Evolutionary conservation across 2,888 invertebrate species (phyloP), one percentile per base, ranked within the genome.

Genomic region (Balanococcus diminutus): DNA sequence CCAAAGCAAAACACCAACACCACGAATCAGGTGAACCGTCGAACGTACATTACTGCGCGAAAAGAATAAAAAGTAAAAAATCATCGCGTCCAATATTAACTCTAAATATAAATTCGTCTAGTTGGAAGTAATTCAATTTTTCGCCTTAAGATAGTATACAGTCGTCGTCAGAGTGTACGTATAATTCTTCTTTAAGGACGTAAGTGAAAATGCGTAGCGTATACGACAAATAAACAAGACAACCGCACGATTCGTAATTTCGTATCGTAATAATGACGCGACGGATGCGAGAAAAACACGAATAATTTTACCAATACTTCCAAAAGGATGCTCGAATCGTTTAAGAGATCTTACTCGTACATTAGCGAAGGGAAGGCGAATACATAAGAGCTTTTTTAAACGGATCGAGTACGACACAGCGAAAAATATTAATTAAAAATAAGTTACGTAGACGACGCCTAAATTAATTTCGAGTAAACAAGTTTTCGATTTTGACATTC

Each of bases 121-220:
- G 61, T 84, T 84, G 84, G 84, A 84, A 36, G 72, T 46, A 9
- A 31, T 84, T 84, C 84, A 84, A 84, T 46, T 84, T 84, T 67
- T 28, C 42, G 84, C 32, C 39, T 82, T 81, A 25, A n/a, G n/a
- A 31, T 22, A n/a, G n/a, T n/a, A 28, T 19, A 56, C 75, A 28
- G 3, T 75, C 75, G 3, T 75, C 75, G 67, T 16, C 25, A 19
- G 39, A 22, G 51, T 46, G 31, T 39, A 22, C 16, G n/a, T 11
- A 11, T 42, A 42, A 42, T 3, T n/a, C n/a, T 9, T n/a, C 28
- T n/a, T 36, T 36, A 28, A 82, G 82, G 82, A 82, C 82, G 82
- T n/a, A 51, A 82, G 36, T 6, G 16, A 22, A 36, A 36, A 36
- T 19, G 51, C 51, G 51, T 51, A 51, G 16, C 28, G 72, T n/a